These are phyloP conservation scores for Diplosoma virens DNA, from an alignment of 23 tunicate genomes.

Conservation along the genomic window DNA sequence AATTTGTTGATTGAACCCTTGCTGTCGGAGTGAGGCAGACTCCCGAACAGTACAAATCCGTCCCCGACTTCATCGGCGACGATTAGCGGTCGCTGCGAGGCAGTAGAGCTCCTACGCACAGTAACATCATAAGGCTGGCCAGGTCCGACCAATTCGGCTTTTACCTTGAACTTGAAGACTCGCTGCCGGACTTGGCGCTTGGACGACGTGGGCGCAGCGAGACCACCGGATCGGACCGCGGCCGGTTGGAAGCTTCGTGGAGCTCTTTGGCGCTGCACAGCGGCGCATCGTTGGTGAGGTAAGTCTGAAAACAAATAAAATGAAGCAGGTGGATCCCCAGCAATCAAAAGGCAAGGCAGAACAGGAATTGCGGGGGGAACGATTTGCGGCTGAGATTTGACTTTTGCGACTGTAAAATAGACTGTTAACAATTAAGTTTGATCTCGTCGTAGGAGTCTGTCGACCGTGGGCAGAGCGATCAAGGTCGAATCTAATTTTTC, in stretches of 20 bases:
- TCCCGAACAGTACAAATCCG: slow-evolving; percentile 44
- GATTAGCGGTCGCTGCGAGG: slow-evolving; percentile 17
- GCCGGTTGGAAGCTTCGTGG: neutral
- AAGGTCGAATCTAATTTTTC: too few relatives aligned
- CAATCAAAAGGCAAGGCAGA: too few relatives aligned
- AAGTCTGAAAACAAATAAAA: slow-evolving; percentile 25
- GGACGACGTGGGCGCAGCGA: neutral
- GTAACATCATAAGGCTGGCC: neutral
- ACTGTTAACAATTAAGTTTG: too few relatives aligned
- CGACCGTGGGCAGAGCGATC: too few relatives aligned
- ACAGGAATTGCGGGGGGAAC: too few relatives aligned
- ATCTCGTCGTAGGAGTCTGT: too few relatives aligned
- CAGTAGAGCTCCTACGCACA: slow-evolving; percentile 11
- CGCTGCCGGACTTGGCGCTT: neutral
- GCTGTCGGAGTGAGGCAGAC: neutral
- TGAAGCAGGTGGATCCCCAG: too few relatives aligned
- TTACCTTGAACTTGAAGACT: slow-evolving; percentile 40
- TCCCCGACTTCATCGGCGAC: slow-evolving; percentile 45
- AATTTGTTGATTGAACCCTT: neutral
- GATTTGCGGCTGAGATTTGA: too few relatives aligned
- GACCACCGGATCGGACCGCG: neutral
- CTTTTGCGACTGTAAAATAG: too few relatives aligned
- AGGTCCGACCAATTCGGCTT: neutral
- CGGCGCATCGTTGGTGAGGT: slow-evolving; percentile 20
- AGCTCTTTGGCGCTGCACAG: slow-evolving; percentile 34